Percentiles rank a stretch among this genome's conserved stretches.
phyloP scores from a whole-genome alignment of 2,888 invertebrate genomes.

The Conus canariensis region DNA sequence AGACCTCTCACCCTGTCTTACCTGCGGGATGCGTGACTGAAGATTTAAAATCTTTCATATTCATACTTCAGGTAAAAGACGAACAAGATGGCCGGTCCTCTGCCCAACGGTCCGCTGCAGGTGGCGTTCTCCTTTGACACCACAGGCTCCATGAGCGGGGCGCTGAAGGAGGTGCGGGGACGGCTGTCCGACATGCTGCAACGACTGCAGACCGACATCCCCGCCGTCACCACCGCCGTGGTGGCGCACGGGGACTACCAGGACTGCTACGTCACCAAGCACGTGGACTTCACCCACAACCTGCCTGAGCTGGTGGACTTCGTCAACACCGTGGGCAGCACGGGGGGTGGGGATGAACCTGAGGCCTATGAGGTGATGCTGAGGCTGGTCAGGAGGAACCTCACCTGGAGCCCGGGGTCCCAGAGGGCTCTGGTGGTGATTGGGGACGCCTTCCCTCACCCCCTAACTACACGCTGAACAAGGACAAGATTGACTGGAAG shows the following conservation, averaged over 20 bases:
- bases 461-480: constrained; percentile 63
- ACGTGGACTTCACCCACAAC: constrained; percentile 63
- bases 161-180: constrained; percentile 66
- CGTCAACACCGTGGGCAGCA: constrained; percentile 61
- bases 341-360: constrained; percentile 69
- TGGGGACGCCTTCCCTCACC: constrained; percentile 73
- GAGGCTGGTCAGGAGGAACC: constrained; percentile 60
- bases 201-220: constrained; percentile 73
- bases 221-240: constrained; percentile 70
- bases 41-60: too few relatives aligned
- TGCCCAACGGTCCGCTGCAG: constrained; percentile 50
- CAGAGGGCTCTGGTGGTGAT: constrained; percentile 70
- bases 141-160: constrained; percentile 48
- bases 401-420: constrained; percentile 70
- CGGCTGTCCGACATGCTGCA: constrained; percentile 71
- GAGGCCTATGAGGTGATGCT: constrained; percentile 76
- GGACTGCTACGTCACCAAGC: constrained; percentile 71
- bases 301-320: constrained; percentile 61
- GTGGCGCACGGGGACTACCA: constrained; percentile 77
- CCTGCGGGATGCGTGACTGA: neutral
- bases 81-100: neutral
- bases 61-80: too few relatives aligned
- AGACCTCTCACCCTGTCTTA: too few relatives aligned
- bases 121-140: constrained; percentile 52
- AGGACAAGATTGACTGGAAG: constrained; percentile 69